Evolutionary conservation across 2,888 invertebrate genomes (phyloP), one percentile per base, ranked within the genome.

Genomic region (Helicoverpa assulta): DNA sequence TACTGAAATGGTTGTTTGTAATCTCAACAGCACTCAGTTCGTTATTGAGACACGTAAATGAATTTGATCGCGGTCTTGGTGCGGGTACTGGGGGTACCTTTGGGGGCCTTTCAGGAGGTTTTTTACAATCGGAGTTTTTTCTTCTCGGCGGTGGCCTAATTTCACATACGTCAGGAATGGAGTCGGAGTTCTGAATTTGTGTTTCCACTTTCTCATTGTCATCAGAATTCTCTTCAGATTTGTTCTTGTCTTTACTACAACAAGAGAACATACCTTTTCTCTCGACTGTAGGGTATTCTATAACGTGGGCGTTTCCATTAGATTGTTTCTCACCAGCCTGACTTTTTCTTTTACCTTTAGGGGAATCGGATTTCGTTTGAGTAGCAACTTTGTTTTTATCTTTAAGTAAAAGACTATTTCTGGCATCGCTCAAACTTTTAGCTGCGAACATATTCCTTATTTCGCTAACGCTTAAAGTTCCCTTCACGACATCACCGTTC

Each of bases 201-300:
- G 88, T 83, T 70, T 95, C 93, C 43, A 89, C 86, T 80, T 93
- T 92, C 70, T 92, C 93, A 40, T 89, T 86, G 86, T 96, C 92
- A 51, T 96, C 96, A 18, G 93, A 91, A 73, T 89, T 96, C 66
- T 96, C 96, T 56, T 96, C 96, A 52, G 91, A 96, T 89, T 90
- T 96, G 85, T 91, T 96, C 90, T 92, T 95, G 82, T 96, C 96
- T 91, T 96, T 97, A 65, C 97, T 96, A 85, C 97, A 97, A 86
- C 97, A 97, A 3, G 97, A 97, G 88, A 97, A 97, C 89, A 97
- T 96, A 66, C 97, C 97, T 92, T 97, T 97, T 54, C 97, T 95
- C 88, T 97, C 97, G 5, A 97, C 96, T 0, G 97, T 97, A 0
- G 97, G 96, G 85, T 97, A 97, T 86, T 97, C 97, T 85, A 97